Evolutionary conservation across 1,140 invertebrate species (phyloP).

Genomic region (Nixonia krombeini): DNA sequence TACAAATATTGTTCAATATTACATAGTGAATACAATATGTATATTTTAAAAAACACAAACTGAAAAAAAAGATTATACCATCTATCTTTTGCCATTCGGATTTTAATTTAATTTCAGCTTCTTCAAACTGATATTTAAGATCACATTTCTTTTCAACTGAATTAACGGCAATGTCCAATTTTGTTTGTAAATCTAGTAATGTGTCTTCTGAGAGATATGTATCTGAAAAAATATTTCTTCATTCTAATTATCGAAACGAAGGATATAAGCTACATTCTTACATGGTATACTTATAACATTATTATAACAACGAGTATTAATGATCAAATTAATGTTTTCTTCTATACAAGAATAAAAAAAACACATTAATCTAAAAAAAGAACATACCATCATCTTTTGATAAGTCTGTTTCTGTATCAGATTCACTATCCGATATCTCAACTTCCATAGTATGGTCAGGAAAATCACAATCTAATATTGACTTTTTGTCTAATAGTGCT

Average conservation of each 20-base stretch:
- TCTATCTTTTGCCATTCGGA: slow-evolving; percentile 50
- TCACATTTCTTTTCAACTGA: slow-evolving; percentile 59
- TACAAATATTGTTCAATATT: too few relatives aligned
- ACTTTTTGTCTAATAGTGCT: slow-evolving; percentile 59
- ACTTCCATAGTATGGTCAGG: slow-evolving; percentile 74
- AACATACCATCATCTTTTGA: background rate
- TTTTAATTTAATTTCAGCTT: slow-evolving; percentile 51
- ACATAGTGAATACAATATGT: too few relatives aligned
- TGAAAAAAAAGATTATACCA: slow-evolving; percentile 30
- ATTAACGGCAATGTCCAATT: slow-evolving; percentile 51
- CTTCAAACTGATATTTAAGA: slow-evolving; percentile 59
- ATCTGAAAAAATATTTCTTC: too few relatives aligned
- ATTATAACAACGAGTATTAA: too few relatives aligned
- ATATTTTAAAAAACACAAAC: background rate
- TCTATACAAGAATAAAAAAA: too few relatives aligned
- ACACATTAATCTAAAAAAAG: too few relatives aligned
- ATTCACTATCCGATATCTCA: slow-evolving; percentile 73
- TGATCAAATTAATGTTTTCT: too few relatives aligned
- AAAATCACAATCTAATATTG: slow-evolving; percentile 68
- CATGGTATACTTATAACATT: too few relatives aligned
- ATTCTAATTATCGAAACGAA: too few relatives aligned
- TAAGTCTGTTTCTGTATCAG: slow-evolving; percentile 67
- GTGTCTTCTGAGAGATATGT: slow-evolving; percentile 54
- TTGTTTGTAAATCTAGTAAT: slow-evolving; percentile 51
- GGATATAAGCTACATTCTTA: too few relatives aligned